These are phyloP conservation scores for Drosophila kohkoa DNA, from an alignment of 1,140 invertebrate species.

Conservation along the genomic window DNA sequence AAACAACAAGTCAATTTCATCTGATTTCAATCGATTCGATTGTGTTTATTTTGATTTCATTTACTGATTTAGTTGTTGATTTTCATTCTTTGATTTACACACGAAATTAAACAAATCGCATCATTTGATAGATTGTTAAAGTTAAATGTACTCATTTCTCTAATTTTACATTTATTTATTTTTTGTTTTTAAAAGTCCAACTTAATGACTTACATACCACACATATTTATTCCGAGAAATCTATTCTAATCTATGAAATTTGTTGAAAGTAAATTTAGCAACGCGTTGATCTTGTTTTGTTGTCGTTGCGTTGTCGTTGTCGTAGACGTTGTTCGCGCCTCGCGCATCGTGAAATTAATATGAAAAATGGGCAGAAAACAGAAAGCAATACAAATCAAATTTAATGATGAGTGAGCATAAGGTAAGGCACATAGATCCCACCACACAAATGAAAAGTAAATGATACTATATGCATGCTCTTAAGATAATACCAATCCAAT, in stretches of 20 bases:
- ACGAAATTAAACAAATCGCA: constrained; percentile 8
- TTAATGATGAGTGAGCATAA: constrained; percentile 84
- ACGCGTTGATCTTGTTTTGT: constrained; percentile 61
- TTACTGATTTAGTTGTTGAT: constrained; percentile 18
- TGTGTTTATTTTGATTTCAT: constrained; percentile 21
- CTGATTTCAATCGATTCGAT: not conserved
- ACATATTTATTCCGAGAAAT: constrained; percentile 50
- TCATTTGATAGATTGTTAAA: constrained; percentile 12
- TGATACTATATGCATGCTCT: constrained; percentile 42
- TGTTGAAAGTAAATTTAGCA: constrained; percentile 54
- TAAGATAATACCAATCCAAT: constrained; percentile 46
- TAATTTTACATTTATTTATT: constrained; percentile 18
- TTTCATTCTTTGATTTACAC: constrained; percentile 14
- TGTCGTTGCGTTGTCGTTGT: constrained; percentile 57
- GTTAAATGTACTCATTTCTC: constrained; percentile 3
- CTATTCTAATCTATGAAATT: constrained; percentile 39
- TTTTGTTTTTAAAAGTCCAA: constrained; percentile 47
- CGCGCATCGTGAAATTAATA: constrained; percentile 51
- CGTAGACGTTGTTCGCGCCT: constrained; percentile 31
- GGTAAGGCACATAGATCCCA: constrained; percentile 71
- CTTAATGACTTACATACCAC: constrained; percentile 42
- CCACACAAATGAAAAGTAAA: constrained; percentile 37
- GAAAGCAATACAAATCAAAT: constrained; percentile 76
- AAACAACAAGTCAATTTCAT: constrained; percentile 27
- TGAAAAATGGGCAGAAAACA: constrained; percentile 73